These are phyloP conservation scores for Melospiza melodia DNA, from an alignment of 2,113 vertebrate genomes.

Conservation along the genomic window DNA sequence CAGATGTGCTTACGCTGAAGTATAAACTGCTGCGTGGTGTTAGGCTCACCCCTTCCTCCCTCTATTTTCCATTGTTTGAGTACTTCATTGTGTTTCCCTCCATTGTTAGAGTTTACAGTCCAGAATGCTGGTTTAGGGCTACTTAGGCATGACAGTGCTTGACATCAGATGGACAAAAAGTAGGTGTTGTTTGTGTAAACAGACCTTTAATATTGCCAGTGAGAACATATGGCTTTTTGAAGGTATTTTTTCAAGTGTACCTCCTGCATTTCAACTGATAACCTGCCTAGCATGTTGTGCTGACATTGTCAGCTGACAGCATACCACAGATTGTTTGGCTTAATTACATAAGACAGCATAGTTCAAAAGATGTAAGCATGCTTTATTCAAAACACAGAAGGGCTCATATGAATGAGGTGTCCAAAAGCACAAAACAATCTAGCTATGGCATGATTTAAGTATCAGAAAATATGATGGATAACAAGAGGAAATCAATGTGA, in stretches of 20 bases:
- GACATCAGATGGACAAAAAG: neutral
- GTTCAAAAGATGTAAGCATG: neutral
- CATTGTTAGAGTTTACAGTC: neutral
- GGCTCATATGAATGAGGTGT: neutral
- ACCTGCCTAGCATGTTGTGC: conserved; percentile 3
- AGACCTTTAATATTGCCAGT: neutral
- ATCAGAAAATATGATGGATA: neutral
- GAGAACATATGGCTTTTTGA: neutral
- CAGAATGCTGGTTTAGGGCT: neutral
- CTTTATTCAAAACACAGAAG: conserved; percentile 10
- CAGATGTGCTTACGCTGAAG: neutral
- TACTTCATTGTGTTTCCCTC: neutral
- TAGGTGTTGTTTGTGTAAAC: neutral
- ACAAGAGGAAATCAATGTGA: neutral
- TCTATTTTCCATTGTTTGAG: neutral
- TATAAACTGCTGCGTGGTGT: neutral
- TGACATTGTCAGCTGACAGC: conserved; percentile 29
- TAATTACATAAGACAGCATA: conserved; percentile 10
- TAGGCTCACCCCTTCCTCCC: neutral
- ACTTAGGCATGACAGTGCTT: neutral
- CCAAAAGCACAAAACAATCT: neutral
- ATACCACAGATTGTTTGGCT: conserved; percentile 38
- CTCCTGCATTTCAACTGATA: neutral
- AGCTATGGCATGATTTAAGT: neutral
- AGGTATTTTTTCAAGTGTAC: neutral